phyloP scores from a whole-genome alignment of 2,797 vertebrate genomes.

The Gobio occitaniae region DNA sequence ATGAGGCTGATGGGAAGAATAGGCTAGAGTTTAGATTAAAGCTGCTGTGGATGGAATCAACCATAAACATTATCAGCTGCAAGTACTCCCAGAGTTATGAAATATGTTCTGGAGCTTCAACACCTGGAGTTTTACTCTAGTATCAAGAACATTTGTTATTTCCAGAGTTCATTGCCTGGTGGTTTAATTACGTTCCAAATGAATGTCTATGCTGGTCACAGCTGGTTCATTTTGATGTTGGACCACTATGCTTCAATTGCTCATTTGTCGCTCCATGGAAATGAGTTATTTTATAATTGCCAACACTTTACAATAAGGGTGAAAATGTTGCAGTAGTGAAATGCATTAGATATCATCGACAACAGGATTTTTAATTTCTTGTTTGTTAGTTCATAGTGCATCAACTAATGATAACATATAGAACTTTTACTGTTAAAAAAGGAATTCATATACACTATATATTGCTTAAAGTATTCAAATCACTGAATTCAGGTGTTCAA shows the following conservation, averaged over 20 bases:
- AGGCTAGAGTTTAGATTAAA: constrained; percentile 18
- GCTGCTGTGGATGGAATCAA: constrained; percentile 21
- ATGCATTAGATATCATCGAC: neutral
- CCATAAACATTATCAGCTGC: constrained; percentile 21
- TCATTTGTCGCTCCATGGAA: neutral
- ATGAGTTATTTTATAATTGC: neutral
- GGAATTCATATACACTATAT: too few species aligned
- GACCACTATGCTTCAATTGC: neutral
- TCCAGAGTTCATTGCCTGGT: neutral
- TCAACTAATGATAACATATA: neutral
- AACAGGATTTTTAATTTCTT: neutral
- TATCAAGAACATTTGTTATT: neutral
- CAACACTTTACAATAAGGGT: neutral
- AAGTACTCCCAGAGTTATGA: neutral
- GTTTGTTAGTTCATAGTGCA: neutral
- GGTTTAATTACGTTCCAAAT: neutral
- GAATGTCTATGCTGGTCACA: neutral
- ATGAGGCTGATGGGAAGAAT: constrained; percentile 12
- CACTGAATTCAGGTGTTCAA: too few species aligned
- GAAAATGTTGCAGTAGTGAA: neutral
- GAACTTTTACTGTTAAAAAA: too few species aligned
- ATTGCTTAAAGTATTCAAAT: too few species aligned
- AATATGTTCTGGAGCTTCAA: constrained; percentile 1
- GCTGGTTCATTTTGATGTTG: neutral
- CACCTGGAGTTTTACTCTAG: constrained; percentile 11